Percentiles rank a stretch among this genome's conserved stretches.
phyloP scores from a whole-genome alignment of 2,888 invertebrate genomes.

The Homarus gammarus region DNA sequence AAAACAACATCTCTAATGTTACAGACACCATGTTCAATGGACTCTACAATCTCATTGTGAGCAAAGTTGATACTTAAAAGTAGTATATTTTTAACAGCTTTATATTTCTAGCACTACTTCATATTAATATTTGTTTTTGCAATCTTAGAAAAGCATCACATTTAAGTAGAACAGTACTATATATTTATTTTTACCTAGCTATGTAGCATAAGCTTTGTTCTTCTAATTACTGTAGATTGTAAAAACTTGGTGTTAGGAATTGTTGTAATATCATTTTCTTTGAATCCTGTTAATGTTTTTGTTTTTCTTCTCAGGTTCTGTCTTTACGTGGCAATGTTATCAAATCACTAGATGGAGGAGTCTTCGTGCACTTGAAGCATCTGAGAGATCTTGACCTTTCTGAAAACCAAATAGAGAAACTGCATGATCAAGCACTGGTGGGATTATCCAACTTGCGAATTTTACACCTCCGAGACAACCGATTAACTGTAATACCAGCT shows the following conservation, averaged over 20 bases:
- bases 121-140: no score
- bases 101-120: no score
- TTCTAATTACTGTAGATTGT: no score
- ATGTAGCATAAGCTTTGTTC: no score
- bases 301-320: slow-evolving; percentile 67
- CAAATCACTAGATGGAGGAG: slow-evolving; percentile 59
- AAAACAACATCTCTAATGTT: slow-evolving; percentile 68
- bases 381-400: slow-evolving; percentile 79
- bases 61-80: not conserved
- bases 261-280: not conserved
- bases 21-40: slow-evolving; percentile 65
- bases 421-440: slow-evolving; percentile 79
- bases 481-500: slow-evolving; percentile 81
- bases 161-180: no score
- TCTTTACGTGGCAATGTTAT: slow-evolving; percentile 65
- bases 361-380: slow-evolving; percentile 58
- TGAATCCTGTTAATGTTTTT: not conserved
- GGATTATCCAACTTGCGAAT: slow-evolving; percentile 81
- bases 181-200: no score
- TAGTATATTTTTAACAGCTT: not conserved
- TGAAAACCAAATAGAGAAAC: slow-evolving; percentile 78
- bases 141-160: no score
- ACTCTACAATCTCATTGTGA: slow-evolving; percentile 68
- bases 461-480: slow-evolving; percentile 83
- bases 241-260: no score